phyloP scores from a whole-genome alignment of 2,888 invertebrate species.

The Hybos culiciformis region DNA sequence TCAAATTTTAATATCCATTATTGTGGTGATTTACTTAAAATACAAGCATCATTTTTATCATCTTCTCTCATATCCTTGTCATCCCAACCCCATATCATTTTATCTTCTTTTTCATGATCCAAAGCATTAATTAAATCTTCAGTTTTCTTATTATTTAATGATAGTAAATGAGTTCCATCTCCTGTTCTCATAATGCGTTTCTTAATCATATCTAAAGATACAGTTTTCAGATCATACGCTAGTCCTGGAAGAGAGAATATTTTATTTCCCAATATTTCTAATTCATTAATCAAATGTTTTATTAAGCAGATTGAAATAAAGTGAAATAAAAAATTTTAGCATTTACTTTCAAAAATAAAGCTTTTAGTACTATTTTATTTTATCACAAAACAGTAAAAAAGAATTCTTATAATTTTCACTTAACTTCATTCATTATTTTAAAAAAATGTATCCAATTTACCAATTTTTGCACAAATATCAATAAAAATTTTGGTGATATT shows the following conservation, averaged over 20 bases:
- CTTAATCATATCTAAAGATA: conserved; percentile 52
- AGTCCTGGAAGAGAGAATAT: conserved; percentile 42
- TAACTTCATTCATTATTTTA: not conserved
- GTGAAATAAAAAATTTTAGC: too few relatives aligned
- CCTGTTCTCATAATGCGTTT: conserved; percentile 60
- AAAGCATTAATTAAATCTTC: conserved; percentile 22
- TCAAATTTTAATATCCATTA: too few relatives aligned
- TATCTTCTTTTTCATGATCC: conserved; percentile 36
- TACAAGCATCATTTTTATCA: conserved; percentile 42
- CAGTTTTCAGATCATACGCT: conserved; percentile 76
- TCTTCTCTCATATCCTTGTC: conserved; percentile 60
- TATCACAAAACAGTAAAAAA: not conserved
- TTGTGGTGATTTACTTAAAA: conserved; percentile 13
- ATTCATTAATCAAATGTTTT: too few relatives aligned
- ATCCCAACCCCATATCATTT: conserved; percentile 69
- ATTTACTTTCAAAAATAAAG: not conserved
- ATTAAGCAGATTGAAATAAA: too few relatives aligned
- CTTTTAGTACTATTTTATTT: not conserved
- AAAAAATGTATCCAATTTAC: conserved; percentile 29
- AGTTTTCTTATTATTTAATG: conserved; percentile 21
- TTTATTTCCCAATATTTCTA: too few relatives aligned
- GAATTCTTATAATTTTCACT: not conserved
- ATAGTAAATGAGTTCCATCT: conserved; percentile 44
- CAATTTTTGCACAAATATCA: conserved; percentile 54
- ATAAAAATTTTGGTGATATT: conserved; percentile 51